Evolutionary conservation across 2,113 vertebrate genomes (phyloP).

Genomic region (Gymnocephalus cernua): DNA sequence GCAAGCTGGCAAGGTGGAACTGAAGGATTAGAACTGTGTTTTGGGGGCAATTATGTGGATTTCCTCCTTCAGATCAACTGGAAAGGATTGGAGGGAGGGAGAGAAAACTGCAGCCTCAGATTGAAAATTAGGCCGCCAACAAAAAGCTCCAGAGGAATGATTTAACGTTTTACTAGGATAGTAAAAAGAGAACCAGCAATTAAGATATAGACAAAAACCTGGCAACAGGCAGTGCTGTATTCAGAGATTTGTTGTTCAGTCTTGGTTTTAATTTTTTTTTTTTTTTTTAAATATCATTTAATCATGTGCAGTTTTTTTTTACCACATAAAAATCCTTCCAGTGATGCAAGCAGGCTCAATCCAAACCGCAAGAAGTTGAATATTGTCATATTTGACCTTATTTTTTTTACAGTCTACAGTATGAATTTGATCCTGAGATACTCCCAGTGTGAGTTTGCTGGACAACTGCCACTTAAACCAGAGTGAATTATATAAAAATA

Average conservation of each 20-base stretch:
- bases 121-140: slow-evolving; percentile 47
- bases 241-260: slow-evolving; percentile 18
- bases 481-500: slow-evolving; percentile 16
- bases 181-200: slow-evolving; percentile 39
- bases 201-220: slow-evolving; percentile 31
- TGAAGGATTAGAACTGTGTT: slow-evolving; percentile 71
- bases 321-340: not conserved
- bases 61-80: slow-evolving; percentile 64
- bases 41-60: slow-evolving; percentile 79
- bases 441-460: slow-evolving; percentile 4
- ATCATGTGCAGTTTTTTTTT: not conserved
- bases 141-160: slow-evolving; percentile 51
- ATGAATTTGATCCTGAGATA: slow-evolving; percentile 4
- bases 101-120: slow-evolving; percentile 41
- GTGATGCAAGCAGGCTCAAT: not conserved
- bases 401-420: no score
- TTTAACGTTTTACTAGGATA: slow-evolving; percentile 56
- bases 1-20: slow-evolving; percentile 47
- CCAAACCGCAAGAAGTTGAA: not conserved
- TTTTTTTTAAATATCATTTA: not conserved
- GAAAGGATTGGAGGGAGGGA: slow-evolving; percentile 3
- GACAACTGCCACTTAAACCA: slow-evolving; percentile 11
- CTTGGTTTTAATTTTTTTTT: slow-evolving; percentile 17
- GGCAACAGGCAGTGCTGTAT: not conserved
- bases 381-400: slow-evolving; percentile 14